phyloP scores from a whole-genome alignment of 2,113 vertebrate genomes.

The Candoia aspera region DNA sequence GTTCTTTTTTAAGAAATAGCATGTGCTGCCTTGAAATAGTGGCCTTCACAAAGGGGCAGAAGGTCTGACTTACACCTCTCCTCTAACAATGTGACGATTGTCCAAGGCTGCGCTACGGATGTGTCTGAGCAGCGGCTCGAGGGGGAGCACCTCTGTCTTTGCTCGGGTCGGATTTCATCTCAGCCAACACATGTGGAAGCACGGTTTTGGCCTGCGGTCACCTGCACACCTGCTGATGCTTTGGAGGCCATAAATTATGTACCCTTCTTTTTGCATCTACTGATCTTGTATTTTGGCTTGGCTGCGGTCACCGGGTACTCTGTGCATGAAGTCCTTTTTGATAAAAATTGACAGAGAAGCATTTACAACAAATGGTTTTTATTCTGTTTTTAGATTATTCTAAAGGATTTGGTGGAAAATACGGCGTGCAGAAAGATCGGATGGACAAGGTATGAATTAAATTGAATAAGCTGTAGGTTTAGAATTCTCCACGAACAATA shows the following conservation, averaged over 20 bases:
- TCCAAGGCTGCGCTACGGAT: constrained; percentile 62
- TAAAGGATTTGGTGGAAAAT: constrained; percentile 95
- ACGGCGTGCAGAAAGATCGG: constrained; percentile 91
- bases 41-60: not conserved
- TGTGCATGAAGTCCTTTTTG: constrained; percentile 48
- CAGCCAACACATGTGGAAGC: constrained; percentile 43
- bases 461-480: not conserved
- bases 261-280: constrained; percentile 34
- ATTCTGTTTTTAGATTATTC: constrained; percentile 85
- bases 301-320: constrained; percentile 37
- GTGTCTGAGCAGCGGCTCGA: constrained; percentile 37
- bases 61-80: constrained; percentile 12
- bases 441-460: constrained; percentile 89
- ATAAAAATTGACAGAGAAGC: not conserved
- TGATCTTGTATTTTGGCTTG: constrained; percentile 41
- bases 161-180: constrained; percentile 48
- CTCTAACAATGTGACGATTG: constrained; percentile 15
- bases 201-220: constrained; percentile 22
- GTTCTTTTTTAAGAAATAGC: not conserved
- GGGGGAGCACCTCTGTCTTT: constrained; percentile 52
- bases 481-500: not conserved
- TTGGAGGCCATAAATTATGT: constrained; percentile 14
- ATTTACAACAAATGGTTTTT: not conserved
- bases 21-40: not conserved
- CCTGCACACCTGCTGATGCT: constrained; percentile 41